Conservation (phyloP, 2,113 vertebrate genomes). For the Podarcis cretensis region DNA sequence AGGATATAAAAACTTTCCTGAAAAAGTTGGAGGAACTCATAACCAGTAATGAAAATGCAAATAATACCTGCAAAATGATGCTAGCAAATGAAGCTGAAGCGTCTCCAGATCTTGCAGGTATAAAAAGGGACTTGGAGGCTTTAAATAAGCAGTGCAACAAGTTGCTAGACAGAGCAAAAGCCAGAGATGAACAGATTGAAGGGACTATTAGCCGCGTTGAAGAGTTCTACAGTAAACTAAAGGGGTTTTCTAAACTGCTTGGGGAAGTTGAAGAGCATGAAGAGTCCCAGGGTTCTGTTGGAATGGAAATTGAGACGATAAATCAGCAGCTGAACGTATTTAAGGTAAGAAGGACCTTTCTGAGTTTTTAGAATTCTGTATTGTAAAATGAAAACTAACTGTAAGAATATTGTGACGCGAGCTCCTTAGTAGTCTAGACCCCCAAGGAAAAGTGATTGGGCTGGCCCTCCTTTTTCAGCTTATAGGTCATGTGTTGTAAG, state of each 20-base stretch:
- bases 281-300: slow-evolving; percentile 90
- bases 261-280: slow-evolving; percentile 83
- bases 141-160: slow-evolving; percentile 96
- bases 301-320: slow-evolving; percentile 94
- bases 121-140: slow-evolving; percentile 93
- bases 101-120: slow-evolving; percentile 91
- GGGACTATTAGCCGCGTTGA: slow-evolving; percentile 79
- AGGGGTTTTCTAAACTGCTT: slow-evolving; percentile 79
- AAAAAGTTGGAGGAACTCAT: slow-evolving; percentile 88
- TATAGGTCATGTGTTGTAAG: background rate
- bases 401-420: background rate
- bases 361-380: slow-evolving; percentile 31
- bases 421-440: background rate
- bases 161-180: slow-evolving; percentile 88
- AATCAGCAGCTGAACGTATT: slow-evolving; percentile 93
- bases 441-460: background rate
- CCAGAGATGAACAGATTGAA: slow-evolving; percentile 85
- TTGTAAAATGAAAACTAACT: background rate
- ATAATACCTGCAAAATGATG: slow-evolving; percentile 91
- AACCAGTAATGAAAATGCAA: slow-evolving; percentile 82
- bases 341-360: slow-evolving; percentile 83
- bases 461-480: background rate
- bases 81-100: slow-evolving; percentile 83
- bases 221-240: slow-evolving; percentile 84
- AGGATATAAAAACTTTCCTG: slow-evolving; percentile 83